Percentiles rank a stretch among this genome's conserved stretches.
phyloP scores from a whole-genome alignment of 1,140 invertebrate genomes.

The Galendromus occidentalis region DNA sequence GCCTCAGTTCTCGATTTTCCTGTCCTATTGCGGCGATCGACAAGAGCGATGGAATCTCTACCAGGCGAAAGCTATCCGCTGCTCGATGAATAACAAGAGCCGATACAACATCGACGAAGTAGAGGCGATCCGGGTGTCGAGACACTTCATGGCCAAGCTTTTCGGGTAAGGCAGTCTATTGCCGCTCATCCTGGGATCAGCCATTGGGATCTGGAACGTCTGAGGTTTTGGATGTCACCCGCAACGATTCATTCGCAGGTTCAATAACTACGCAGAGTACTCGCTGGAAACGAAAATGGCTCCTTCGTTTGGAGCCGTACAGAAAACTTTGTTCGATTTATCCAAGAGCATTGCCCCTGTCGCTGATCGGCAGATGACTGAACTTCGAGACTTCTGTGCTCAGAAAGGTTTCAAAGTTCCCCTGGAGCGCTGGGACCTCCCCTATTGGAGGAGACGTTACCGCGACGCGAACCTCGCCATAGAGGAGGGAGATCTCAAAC shows the following conservation, averaged over 20 bases:
- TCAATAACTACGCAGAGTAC: conserved; percentile 53
- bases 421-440: conserved; percentile 60
- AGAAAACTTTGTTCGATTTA: conserved; percentile 38
- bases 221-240: no score
- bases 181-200: no score
- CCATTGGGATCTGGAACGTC: no score
- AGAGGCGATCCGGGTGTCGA: conserved; percentile 48
- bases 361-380: conserved; percentile 50
- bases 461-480: conserved; percentile 20
- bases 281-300: conserved; percentile 91
- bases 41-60: conserved; percentile 56
- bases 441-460: conserved; percentile 57
- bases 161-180: neutral
- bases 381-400: conserved; percentile 49
- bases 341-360: conserved; percentile 33
- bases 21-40: conserved; percentile 60
- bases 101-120: conserved; percentile 48
- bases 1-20: conserved; percentile 42
- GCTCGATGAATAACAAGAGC: conserved; percentile 41
- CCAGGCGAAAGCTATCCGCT: conserved; percentile 47
- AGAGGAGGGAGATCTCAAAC: conserved; percentile 45
- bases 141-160: conserved; percentile 23
- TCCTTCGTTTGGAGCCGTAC: conserved; percentile 51
- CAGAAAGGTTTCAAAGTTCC: conserved; percentile 45
- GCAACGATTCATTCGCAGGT: conserved; percentile 38